A percentile compares a stretch with the other conserved stretches of the same genome.
Conservation (phyloP, 2,113 vertebrate genomes). For the Cochlearius cochlearius region DNA sequence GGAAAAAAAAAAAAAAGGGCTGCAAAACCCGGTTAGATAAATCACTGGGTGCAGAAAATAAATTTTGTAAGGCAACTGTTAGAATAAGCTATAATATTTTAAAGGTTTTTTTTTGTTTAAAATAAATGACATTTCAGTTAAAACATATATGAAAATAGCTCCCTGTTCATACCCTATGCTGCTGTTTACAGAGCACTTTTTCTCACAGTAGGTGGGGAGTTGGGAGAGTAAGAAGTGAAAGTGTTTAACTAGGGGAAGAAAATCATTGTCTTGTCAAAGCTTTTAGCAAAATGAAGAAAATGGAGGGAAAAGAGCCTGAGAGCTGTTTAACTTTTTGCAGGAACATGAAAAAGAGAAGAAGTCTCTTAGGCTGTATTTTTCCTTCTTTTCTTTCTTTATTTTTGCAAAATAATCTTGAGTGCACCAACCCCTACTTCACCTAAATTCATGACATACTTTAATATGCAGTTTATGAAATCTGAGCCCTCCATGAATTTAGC, state of each 20-base stretch:
- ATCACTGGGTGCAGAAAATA: neutral
- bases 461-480: neutral
- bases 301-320: neutral
- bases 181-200: neutral
- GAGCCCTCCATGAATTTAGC: neutral
- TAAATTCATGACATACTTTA: neutral
- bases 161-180: neutral
- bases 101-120: neutral
- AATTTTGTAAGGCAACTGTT: neutral
- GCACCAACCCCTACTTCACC: neutral
- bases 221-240: neutral
- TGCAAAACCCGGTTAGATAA: neutral
- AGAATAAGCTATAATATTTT: neutral
- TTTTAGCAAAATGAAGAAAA: neutral
- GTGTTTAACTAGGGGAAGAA: neutral
- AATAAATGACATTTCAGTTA: neutral
- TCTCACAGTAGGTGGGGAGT: neutral
- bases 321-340: neutral
- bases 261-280: neutral
- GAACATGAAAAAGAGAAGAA: neutral
- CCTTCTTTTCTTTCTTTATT: neutral
- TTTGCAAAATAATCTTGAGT: neutral
- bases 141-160: neutral
- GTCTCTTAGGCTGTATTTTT: neutral
- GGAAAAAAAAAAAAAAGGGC: neutral